Evolutionary conservation across 2,113 vertebrate genomes (phyloP).

Genomic region (Agapornis roseicollis): DNA sequence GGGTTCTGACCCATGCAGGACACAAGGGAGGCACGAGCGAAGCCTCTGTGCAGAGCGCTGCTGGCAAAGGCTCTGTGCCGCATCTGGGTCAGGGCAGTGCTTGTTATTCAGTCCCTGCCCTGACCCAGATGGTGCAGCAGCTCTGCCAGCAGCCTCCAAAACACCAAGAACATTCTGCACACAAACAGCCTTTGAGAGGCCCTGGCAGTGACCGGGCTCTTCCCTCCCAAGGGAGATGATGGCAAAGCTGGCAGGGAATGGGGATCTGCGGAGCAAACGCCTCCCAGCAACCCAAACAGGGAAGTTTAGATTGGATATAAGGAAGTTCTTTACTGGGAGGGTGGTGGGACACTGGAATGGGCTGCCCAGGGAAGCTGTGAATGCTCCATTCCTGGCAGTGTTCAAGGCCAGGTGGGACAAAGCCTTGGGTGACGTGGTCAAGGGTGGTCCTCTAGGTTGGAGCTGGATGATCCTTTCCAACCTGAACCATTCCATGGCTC

Average conservation of each 20-base stretch:
- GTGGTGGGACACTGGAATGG: not conserved
- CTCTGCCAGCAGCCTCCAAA: constrained; percentile 23
- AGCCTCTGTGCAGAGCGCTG: not conserved
- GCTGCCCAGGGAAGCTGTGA: not conserved
- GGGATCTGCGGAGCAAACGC: not conserved
- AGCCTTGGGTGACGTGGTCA: not conserved
- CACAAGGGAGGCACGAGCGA: accelerated
- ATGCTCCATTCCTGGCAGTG: not conserved
- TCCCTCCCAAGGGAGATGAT: not conserved
- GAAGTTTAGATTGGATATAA: not conserved
- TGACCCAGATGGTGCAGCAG: constrained; percentile 60
- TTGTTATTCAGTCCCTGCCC: constrained; percentile 54
- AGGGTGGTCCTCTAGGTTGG: not conserved
- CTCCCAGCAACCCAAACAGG: not conserved
- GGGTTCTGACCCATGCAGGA: not conserved
- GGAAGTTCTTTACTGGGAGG: not conserved
- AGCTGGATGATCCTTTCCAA: not conserved
- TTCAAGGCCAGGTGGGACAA: not conserved
- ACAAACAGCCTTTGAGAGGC: constrained; percentile 58
- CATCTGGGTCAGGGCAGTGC: constrained; percentile 53
- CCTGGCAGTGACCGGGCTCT: not conserved
- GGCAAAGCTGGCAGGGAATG: accelerated
- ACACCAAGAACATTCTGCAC: constrained; percentile 28
- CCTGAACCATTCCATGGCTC: not conserved
- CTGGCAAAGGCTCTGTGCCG: not conserved